Base-by-base conservation (phyloP, 1,140 invertebrate genomes). In the Oncopeltus fasciatus region DNA sequence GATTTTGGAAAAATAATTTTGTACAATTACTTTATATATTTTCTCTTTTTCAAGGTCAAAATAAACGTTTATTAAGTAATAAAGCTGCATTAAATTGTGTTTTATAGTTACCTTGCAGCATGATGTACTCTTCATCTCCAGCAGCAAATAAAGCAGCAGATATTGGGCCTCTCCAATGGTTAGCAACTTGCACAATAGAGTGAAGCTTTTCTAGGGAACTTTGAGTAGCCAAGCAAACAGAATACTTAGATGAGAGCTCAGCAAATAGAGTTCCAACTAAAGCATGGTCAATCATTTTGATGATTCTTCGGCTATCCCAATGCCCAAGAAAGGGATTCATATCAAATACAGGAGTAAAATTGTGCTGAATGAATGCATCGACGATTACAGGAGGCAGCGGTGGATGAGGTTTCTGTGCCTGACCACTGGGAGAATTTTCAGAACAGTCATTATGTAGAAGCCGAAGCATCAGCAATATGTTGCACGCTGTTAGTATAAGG, bases 131-230 rank as follows among this genome's bases (percentile, higher is more conserved):
- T 24, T 83, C 81, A 66, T 87, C 80, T 11, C 85, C 86, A 2
- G 87, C 84, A 0, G 84, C 84, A 69, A 87, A 95, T 0, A 93
- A 75, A 0, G 91, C 86, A 0, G 90, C 80, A 0, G 91, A 95
- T 66, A 95, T 85, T 0, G 90, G 86, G 0, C 90, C 91, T 1
- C 79, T 77, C 92, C 92, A 96, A 61, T 87, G 82, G 27, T 85
- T 77, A 1, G 84, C 83, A 16, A 92, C 83, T 68, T 69, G 81
- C 0, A 86, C 78, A 4, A 96, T 65, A 26, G 88, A 88, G 57
- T 81, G 78, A 2, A 93, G 70, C 57, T 86, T 81, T 66, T 93
- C 90, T 21, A 92, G 75, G 0, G 89, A 91, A 62, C 82, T 85
- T 70, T 92, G 89, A 0, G 89, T 92, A 0, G 90, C 89, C 20